These are phyloP conservation scores for Thunnus albacares DNA, from an alignment of 2,797 vertebrate species.

Conservation along the genomic window DNA sequence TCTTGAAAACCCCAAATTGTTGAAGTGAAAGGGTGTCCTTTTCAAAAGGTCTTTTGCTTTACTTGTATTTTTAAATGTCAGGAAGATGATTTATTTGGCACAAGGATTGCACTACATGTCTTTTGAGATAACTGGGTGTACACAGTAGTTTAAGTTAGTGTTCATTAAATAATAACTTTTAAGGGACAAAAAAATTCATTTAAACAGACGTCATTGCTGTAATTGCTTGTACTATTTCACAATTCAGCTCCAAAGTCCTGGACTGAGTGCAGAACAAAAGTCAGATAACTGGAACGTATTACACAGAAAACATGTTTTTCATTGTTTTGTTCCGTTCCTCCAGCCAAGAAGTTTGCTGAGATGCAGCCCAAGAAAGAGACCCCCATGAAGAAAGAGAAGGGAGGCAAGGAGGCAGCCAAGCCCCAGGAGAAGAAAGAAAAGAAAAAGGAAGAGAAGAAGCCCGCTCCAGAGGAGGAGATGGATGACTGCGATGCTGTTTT, in stretches of 20 bases:
- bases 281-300: conserved; percentile 21
- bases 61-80: neutral
- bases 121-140: neutral
- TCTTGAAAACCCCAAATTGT: neutral
- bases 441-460: conserved; percentile 91
- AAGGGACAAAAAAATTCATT: neutral
- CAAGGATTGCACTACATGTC: neutral
- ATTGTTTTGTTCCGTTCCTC: conserved; percentile 11
- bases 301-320: conserved; percentile 34
- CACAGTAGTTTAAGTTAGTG: neutral
- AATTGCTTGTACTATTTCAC: conserved; percentile 7
- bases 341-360: conserved; percentile 95
- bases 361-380: conserved; percentile 93
- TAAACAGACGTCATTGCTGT: neutral
- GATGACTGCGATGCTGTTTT: conserved; percentile 92
- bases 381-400: conserved; percentile 92
- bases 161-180: neutral
- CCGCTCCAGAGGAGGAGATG: conserved; percentile 89
- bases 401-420: conserved; percentile 84
- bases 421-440: conserved; percentile 90
- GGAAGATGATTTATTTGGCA: neutral
- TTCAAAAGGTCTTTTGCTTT: neutral
- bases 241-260: neutral
- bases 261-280: conserved; percentile 4
- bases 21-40: neutral